Percentiles rank a stretch among this genome's conserved stretches.
Evolutionary conservation across 35 echinoderm and acorn worm species (phyloP).

Genomic region (Amphiura filiformis): DNA sequence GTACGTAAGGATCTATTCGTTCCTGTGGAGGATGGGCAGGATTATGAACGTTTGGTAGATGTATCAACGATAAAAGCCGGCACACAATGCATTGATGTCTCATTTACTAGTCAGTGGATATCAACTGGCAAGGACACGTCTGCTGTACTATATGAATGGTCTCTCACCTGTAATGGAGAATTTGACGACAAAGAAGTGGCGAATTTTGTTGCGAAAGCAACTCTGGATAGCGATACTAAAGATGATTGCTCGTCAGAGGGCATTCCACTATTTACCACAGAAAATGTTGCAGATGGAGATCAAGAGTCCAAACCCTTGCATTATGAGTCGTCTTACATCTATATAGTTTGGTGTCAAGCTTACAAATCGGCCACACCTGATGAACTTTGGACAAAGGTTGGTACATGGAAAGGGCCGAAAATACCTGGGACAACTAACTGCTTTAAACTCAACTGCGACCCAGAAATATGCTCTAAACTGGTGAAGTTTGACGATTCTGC

Average conservation of each 20-base stretch:
- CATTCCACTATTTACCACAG: slow-evolving; percentile 9
- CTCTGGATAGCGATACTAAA: not conserved
- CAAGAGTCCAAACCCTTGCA: slow-evolving; percentile 7
- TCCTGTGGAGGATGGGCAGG: no score
- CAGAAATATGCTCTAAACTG: not conserved
- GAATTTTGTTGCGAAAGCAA: not conserved
- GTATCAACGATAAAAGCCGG: not conserved
- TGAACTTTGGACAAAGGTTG: slow-evolving; percentile 19
- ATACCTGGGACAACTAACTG: not conserved
- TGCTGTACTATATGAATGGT: slow-evolving; percentile 7
- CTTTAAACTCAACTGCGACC: slow-evolving; percentile 27
- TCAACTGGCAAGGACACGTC: slow-evolving; percentile 19
- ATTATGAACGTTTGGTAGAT: no score
- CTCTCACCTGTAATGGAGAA: slow-evolving; percentile 11
- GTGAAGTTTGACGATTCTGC: not conserved
- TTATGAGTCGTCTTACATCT: not conserved
- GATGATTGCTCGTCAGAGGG: not conserved
- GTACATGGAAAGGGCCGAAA: slow-evolving; percentile 22
- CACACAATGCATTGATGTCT: slow-evolving; percentile 7
- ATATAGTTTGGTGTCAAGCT: slow-evolving; percentile 18
- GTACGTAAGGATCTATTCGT: slow-evolving; percentile 12
- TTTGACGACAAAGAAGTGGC: slow-evolving; percentile 11
- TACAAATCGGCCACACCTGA: slow-evolving; percentile 6
- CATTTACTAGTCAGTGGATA: not conserved
- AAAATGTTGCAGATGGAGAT: not conserved